Conservation (phyloP, 2,888 invertebrate genomes). For the Cephus spinipes region DNA sequence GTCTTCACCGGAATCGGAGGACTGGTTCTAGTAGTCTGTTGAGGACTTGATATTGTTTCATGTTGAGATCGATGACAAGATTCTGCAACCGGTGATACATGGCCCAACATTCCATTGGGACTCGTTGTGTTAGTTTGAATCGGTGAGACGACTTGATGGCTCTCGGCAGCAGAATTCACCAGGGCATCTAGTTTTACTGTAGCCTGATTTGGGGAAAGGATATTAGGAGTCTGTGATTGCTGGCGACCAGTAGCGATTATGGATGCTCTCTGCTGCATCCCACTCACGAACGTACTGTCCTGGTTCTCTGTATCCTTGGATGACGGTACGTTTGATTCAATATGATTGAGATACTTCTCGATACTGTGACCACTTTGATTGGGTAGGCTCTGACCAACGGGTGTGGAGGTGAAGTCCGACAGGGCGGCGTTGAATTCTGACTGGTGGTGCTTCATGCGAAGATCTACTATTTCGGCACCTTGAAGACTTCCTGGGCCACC, state of each 20-base stretch:
- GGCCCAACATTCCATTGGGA: slow-evolving; percentile 64
- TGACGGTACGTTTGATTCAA: slow-evolving; percentile 58
- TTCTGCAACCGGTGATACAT: slow-evolving; percentile 65
- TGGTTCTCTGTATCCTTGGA: slow-evolving; percentile 46
- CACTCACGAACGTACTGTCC: slow-evolving; percentile 34
- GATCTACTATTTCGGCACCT: slow-evolving; percentile 72
- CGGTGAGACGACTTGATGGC: slow-evolving; percentile 67
- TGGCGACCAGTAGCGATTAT: slow-evolving; percentile 55
- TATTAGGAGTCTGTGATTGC: slow-evolving; percentile 34
- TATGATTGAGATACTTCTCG: slow-evolving; percentile 71
- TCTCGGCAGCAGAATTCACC: slow-evolving; percentile 71
- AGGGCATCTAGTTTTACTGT: slow-evolving; percentile 72
- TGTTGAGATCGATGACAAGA: slow-evolving; percentile 62
- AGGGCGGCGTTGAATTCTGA: slow-evolving; percentile 71
- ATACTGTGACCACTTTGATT: slow-evolving; percentile 73
- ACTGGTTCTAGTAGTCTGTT: slow-evolving; percentile 68
- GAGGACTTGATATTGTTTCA: slow-evolving; percentile 51
- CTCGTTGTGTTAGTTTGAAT: slow-evolving; percentile 56
- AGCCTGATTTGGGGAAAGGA: slow-evolving; percentile 59
- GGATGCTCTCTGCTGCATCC: slow-evolving; percentile 56
- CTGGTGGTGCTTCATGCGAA: slow-evolving; percentile 74
- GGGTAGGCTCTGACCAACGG: slow-evolving; percentile 67
- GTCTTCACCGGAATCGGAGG: slow-evolving; percentile 77
- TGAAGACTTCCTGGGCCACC: slow-evolving; percentile 42
- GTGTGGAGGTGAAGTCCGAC: slow-evolving; percentile 63